Conservation (phyloP, 2,113 vertebrate species). For the Formicarius rufipectus region DNA sequence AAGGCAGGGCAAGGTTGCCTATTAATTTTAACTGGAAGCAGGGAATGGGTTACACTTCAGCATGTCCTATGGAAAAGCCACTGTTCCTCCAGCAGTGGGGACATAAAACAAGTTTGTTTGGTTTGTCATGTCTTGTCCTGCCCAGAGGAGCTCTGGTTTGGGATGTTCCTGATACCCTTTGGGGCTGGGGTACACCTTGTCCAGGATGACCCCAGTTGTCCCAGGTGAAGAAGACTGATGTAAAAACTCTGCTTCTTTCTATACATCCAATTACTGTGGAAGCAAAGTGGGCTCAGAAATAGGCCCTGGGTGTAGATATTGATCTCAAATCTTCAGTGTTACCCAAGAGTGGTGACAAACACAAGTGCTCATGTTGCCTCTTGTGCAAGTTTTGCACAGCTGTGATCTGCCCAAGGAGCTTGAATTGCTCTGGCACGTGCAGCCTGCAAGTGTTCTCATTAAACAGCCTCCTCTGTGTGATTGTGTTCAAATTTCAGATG, state of each 20-base stretch:
- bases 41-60: background rate
- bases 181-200: background rate
- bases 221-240: background rate
- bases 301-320: background rate
- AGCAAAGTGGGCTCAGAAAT: background rate
- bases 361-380: rapidly evolving
- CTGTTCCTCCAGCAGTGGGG: background rate
- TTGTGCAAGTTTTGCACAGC: background rate
- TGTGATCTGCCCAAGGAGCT: background rate
- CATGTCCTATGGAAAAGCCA: background rate
- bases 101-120: background rate
- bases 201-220: background rate
- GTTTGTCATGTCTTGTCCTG: background rate
- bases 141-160: background rate
- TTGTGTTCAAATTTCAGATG: background rate
- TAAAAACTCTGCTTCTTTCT: background rate
- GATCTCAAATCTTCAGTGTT: background rate
- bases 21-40: conserved; percentile 21
- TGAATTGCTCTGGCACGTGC: background rate
- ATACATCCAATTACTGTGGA: background rate
- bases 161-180: background rate
- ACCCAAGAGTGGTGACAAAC: background rate
- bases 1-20: conserved; percentile 24
- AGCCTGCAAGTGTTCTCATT: background rate
- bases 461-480: background rate